Conservation (phyloP, 2,797 vertebrate genomes). For the Tinamus major region DNA sequence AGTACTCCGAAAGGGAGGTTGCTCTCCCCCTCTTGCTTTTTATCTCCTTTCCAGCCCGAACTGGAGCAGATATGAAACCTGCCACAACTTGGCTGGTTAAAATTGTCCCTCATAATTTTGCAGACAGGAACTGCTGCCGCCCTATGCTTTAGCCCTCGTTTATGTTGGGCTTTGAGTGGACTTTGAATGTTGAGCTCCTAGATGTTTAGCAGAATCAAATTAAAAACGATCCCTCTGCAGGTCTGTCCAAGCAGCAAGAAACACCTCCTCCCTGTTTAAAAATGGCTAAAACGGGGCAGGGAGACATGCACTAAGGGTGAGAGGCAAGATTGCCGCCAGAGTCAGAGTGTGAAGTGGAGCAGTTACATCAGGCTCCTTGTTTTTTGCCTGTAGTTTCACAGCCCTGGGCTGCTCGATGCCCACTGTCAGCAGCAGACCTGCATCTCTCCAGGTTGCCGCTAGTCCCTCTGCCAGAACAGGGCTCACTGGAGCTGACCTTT, state of each 20-base stretch:
- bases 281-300: neutral
- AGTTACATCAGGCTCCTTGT: neutral
- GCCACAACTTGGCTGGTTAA: neutral
- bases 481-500: neutral
- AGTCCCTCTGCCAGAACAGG: neutral
- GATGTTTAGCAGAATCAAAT: neutral
- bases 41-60: neutral
- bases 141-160: neutral
- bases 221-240: neutral
- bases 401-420: neutral
- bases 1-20: constrained; percentile 8
- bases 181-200: too few relatives aligned
- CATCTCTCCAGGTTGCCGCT: neutral
- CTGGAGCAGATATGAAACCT: constrained; percentile 21
- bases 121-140: neutral
- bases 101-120: neutral
- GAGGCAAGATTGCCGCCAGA: neutral
- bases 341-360: neutral
- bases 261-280: constrained; percentile 22
- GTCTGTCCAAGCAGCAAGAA: neutral
- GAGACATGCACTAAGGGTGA: neutral
- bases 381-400: neutral
- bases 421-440: neutral
- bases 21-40: neutral
- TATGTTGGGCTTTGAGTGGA: neutral